Percentiles rank a stretch among this genome's conserved stretches.
Conservation (phyloP, 2,888 invertebrate species). For the Arctia plantaginis region DNA sequence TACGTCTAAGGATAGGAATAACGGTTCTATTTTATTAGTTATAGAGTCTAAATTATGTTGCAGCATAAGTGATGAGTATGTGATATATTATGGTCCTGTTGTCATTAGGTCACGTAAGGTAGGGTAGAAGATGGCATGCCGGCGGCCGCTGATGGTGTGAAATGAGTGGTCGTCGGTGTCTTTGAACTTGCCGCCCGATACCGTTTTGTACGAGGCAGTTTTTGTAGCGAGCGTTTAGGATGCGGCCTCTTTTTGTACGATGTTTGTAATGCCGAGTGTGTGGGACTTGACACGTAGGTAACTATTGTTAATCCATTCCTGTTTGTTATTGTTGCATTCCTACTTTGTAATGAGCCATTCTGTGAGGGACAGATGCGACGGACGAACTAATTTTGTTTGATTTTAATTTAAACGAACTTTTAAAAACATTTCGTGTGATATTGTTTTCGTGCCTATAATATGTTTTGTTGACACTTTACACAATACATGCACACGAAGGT, state of each 20-base stretch:
- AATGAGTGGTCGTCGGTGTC: conserved; percentile 74
- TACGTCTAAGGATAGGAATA: conserved; percentile 10
- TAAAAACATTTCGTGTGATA: conserved; percentile 17
- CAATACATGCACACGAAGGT: conserved; percentile 18
- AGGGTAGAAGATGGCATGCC: conserved; percentile 61
- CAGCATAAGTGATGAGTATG: conserved; percentile 41
- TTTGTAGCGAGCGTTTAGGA: conserved; percentile 82
- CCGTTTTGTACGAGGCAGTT: conserved; percentile 79
- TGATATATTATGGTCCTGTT: conserved; percentile 57
- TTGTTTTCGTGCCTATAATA: conserved; percentile 18
- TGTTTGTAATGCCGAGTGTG: conserved; percentile 86
- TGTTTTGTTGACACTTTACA: conserved; percentile 17
- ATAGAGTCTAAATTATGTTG: conserved; percentile 54
- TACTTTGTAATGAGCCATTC: conserved; percentile 53
- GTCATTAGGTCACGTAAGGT: conserved; percentile 81
- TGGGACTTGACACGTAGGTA: conserved; percentile 85
- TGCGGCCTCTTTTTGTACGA: conserved; percentile 79
- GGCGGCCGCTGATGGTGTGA: conserved; percentile 77
- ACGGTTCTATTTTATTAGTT: conserved; percentile 28
- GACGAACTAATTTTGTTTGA: conserved; percentile 45
- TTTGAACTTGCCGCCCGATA: conserved; percentile 80
- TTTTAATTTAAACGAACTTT: conserved; percentile 42
- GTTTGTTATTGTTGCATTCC: conserved; percentile 79
- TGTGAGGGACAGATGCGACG: conserved; percentile 49
- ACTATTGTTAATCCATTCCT: conserved; percentile 81